Base-by-base conservation (phyloP, 2,113 vertebrate species). In the Sitta europaea region DNA sequence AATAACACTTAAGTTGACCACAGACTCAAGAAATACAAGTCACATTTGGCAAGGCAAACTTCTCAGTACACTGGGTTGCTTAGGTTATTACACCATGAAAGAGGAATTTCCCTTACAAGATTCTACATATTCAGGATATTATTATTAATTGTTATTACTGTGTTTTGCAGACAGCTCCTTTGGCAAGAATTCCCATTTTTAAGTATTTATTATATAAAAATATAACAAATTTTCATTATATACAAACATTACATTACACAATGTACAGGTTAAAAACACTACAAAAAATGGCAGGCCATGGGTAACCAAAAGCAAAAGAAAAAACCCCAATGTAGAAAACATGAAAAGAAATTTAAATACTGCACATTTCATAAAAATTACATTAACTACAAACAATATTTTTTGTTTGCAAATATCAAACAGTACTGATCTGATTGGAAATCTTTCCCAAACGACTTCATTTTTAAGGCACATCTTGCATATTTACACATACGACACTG, bases 301-400 rank as follows among this genome's bases (percentile, higher is more conserved):
- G 92, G 94, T 96, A 92, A 97, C 88, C 38, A 75, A 98, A 97
- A 94, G 68, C 43, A 91, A 93, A 90, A 96, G 85, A 96, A 96
- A 62, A n/a, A 10, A 28, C 14, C 38, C 18, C 71, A 25, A 96
- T 86, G 84, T 80, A 95, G 31, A 91, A 98, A 97, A 97, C 92
- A 84, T 71, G 68, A 61, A 73, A 90, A 96, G 95, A 97, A 95
- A 96, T 57, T 97, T 97, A 98, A 98, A 98, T 98, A 98, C 98
- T 92, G 95, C 98, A 98, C 98, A 98, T 98, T 98, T 98, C 98
- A 98, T 98, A 98, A 98, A 98, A 98, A 98, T 98, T 98, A 98
- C 98, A 97, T 97, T 95, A 97, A 97, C 97, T 98, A 98, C 98
- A 97, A 96, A 97, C 96, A 97, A 77, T 82, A 95, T 33, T n/a